Percentiles rank a stretch among this genome's conserved stretches.
These are phyloP conservation scores for Homarus gammarus DNA, from an alignment of 2,888 invertebrate genomes.

Conservation along the genomic window DNA sequence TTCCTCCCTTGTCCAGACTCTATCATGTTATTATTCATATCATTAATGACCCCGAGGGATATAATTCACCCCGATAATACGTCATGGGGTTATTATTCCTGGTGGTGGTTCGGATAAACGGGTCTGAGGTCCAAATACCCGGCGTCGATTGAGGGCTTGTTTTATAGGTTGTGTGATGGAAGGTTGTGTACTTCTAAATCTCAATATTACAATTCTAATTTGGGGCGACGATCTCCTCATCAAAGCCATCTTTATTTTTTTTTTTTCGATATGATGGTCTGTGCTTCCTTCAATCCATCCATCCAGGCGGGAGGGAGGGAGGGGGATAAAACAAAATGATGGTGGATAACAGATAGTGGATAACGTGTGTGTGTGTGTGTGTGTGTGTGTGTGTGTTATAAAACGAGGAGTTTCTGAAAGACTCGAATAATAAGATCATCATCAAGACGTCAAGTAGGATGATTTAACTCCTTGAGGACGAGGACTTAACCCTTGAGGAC, in stretches of 20 bases:
- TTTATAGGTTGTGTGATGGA: conserved; percentile 57
- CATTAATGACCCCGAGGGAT: conserved; percentile 16
- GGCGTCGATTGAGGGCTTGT: neutral
- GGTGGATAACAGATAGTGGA: no score
- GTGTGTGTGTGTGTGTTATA: neutral
- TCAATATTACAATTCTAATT: conserved; percentile 65
- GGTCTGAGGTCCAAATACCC: conserved; percentile 19
- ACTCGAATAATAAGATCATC: no score
- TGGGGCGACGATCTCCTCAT: conserved; percentile 38
- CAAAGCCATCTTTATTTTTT: conserved; percentile 10
- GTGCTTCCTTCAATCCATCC: no score
- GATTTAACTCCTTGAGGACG: no score
- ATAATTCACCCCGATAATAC: neutral
- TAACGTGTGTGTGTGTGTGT: neutral
- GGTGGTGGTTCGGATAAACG: conserved; percentile 8
- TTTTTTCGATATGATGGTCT: neutral
- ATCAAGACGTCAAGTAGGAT: no score
- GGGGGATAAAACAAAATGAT: no score
- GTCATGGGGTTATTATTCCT: neutral
- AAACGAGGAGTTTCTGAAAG: no score
- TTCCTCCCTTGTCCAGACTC: neutral
- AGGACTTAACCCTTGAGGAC: no score
- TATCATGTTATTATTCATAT: neutral
- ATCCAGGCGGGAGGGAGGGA: no score
- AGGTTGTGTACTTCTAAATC: conserved; percentile 56